Conservation (phyloP, 1,140 invertebrate genomes). For the Anoplolepis gracilipes region DNA sequence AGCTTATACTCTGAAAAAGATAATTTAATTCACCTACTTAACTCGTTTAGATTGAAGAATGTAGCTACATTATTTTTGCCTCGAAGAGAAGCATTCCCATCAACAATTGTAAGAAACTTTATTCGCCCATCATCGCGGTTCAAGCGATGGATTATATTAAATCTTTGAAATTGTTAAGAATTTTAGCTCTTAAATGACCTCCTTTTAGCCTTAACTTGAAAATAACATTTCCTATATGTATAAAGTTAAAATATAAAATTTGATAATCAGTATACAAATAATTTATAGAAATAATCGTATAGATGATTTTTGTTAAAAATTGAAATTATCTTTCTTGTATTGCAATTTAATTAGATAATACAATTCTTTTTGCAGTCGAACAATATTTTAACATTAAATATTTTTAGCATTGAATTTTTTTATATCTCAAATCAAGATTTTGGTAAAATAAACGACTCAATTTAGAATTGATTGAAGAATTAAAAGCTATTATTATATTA, state of each 20-base stretch:
- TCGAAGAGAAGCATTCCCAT: slow-evolving; percentile 22
- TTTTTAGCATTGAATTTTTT: neutral
- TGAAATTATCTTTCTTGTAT: neutral
- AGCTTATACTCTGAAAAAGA: slow-evolving; percentile 30
- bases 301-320: neutral
- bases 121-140: neutral
- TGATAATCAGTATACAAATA: neutral
- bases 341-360: neutral
- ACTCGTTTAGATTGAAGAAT: slow-evolving; percentile 38
- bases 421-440: too few species aligned
- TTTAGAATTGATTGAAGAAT: neutral
- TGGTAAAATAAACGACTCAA: neutral
- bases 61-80: slow-evolving; percentile 34
- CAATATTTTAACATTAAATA: neutral
- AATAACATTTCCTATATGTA: neutral
- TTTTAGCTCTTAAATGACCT: neutral
- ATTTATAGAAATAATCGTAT: too few species aligned
- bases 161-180: neutral
- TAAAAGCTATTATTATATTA: neutral
- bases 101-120: slow-evolving; percentile 15
- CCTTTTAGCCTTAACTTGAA: neutral
- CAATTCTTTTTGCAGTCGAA: neutral
- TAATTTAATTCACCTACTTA: slow-evolving; percentile 48
- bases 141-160: slow-evolving; percentile 16
- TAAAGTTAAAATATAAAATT: neutral